Evolutionary conservation across 2,888 invertebrate species (phyloP), one percentile per base, ranked within the genome.

Genomic region (Xanthorhoe spadicearia): DNA sequence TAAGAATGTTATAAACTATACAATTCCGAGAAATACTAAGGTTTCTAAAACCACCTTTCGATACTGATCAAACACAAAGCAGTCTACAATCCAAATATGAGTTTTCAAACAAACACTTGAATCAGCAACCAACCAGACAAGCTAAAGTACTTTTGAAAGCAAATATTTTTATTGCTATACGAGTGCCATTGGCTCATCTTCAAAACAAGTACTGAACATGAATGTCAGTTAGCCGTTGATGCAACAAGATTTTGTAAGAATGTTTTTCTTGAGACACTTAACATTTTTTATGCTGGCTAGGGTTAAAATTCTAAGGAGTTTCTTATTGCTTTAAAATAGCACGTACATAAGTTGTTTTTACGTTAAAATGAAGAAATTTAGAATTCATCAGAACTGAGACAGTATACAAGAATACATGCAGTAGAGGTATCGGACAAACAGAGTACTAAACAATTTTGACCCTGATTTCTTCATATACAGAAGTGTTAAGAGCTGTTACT

Each of bases 81-180:
- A 46, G 60, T 48, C 19, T 32, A 18, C 55, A 61, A 18, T 61
- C 35, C 18, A 43, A 57, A 68, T 53, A 62, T 63, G 28, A 46
- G 54, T 65, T 57, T 53, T 48, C 59, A 64, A 60, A 68, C 60
- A 62, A 62, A 62, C 55, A 59, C 58, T 68, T 48, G 52, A 61
- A 50, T 57, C 61, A 61, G 55, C 59, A 61, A 63, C 53, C 59
- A 57, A 66, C 48, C 51, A 53, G 53, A 64, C 53, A 61, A 51
- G 48, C 51, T 43, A 19, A 43, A 53, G 62, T 58, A 54, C 58
- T 38, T 66, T 17, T 63, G 54, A 52, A 73, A 70, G 66, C 66
- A 69, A 75, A 72, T 69, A 72, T 70, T 74, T 72, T 74, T 74
- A 73, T 67, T 68, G 66, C 68, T 55, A 56, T 69, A 65, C 58